These are phyloP conservation scores for Boloria selene DNA, from an alignment of 2,888 invertebrate species.

Conservation along the genomic window DNA sequence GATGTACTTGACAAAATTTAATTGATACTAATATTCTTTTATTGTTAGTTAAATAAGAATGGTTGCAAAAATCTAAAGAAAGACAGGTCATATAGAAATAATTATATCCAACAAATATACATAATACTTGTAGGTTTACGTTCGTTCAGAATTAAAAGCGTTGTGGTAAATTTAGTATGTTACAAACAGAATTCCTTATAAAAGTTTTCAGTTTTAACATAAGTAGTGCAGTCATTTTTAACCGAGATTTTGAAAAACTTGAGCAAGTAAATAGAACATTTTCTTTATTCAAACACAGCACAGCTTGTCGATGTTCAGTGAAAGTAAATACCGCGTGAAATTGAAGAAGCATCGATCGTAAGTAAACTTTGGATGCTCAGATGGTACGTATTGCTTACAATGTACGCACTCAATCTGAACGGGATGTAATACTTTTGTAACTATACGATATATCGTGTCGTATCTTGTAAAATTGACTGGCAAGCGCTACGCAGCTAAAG, in stretches of 20 bases:
- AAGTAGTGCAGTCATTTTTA: too few relatives aligned
- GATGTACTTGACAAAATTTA: neutral
- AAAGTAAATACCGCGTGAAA: conserved; percentile 68
- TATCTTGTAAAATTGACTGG: neutral
- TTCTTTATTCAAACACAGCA: conserved; percentile 43
- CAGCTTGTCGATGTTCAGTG: conserved; percentile 48
- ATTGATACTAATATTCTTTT: too few relatives aligned
- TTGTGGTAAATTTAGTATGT: too few relatives aligned
- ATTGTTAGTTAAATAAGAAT: too few relatives aligned
- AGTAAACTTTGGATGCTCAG: conserved; percentile 32
- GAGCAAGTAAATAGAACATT: conserved; percentile 10
- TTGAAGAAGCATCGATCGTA: conserved; percentile 60
- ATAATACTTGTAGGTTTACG: too few relatives aligned
- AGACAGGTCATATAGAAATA: too few relatives aligned
- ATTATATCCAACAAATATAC: too few relatives aligned
- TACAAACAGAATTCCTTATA: too few relatives aligned
- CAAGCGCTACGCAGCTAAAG: neutral
- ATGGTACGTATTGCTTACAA: conserved; percentile 25
- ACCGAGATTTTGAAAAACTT: neutral
- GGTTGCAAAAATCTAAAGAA: too few relatives aligned
- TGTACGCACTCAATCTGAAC: conserved; percentile 32
- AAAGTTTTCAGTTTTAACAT: neutral
- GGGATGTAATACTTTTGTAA: neutral
- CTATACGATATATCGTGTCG: conserved; percentile 15
- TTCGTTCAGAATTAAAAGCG: too few relatives aligned